phyloP scores from a whole-genome alignment of 2,113 vertebrate species.

The Poeciliopsis prolifica region DNA sequence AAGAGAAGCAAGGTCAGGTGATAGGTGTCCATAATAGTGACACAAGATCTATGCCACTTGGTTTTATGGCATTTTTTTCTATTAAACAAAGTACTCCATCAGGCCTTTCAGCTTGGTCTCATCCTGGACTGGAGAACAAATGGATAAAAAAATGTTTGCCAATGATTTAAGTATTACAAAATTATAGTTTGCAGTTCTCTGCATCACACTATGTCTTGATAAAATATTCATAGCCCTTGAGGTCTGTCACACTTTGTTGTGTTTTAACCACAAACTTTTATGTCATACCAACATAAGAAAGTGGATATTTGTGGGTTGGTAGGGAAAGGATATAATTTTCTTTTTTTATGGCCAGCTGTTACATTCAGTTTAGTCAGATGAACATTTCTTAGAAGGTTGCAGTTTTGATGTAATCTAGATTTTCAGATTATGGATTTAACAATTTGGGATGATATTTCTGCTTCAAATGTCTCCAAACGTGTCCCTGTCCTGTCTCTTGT shows the following conservation, averaged over 20 bases:
- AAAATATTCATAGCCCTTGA: too few species aligned
- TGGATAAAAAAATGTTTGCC: conserved; percentile 29
- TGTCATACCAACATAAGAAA: too few species aligned
- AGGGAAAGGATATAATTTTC: not conserved
- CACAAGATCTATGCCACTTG: not conserved
- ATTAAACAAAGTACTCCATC: conserved; percentile 42
- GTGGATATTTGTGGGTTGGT: too few species aligned
- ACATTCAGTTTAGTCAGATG: not conserved
- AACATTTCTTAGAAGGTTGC: too few species aligned
- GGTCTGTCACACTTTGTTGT: too few species aligned
- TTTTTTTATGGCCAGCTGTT: not conserved
- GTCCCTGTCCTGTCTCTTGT: too few species aligned
- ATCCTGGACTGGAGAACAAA: conserved; percentile 19
- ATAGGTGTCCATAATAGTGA: conserved; percentile 31
- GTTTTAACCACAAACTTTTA: too few species aligned
- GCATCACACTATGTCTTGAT: not conserved
- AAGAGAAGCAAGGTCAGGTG: conserved; percentile 13
- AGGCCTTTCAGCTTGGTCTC: conserved; percentile 38
- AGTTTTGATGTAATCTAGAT: too few species aligned
- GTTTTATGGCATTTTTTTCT: conserved; percentile 8
- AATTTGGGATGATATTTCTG: too few species aligned
- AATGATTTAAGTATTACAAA: not conserved
- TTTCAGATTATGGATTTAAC: too few species aligned
- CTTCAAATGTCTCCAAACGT: too few species aligned
- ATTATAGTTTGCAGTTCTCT: not conserved